phyloP scores from a whole-genome alignment of 2,113 vertebrate genomes.

The Brachyhypopomus occidentalis region DNA sequence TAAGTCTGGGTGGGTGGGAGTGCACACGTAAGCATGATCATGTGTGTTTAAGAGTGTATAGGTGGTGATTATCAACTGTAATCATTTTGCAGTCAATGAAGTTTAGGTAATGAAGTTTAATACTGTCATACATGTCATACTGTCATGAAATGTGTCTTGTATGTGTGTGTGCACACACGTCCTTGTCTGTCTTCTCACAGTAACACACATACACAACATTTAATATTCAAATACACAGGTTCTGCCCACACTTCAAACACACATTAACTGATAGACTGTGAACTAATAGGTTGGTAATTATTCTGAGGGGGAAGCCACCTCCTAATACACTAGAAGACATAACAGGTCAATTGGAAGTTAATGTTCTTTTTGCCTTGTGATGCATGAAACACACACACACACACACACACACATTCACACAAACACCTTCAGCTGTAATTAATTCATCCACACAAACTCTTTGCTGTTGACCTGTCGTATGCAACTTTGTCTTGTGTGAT shows the following conservation, averaged over 20 bases:
- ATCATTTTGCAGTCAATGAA: constrained; percentile 81
- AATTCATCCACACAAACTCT: constrained; percentile 29
- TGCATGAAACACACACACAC: constrained; percentile 76
- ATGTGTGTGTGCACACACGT: neutral
- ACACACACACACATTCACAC: constrained; percentile 26
- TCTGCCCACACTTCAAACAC: constrained; percentile 43
- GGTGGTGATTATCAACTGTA: constrained; percentile 81
- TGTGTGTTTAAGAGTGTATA: constrained; percentile 28
- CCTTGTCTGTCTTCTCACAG: too few species aligned
- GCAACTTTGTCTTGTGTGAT: constrained; percentile 22
- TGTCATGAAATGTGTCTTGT: constrained; percentile 20
- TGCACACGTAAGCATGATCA: neutral
- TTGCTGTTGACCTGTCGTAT: constrained; percentile 37
- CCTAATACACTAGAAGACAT: constrained; percentile 86
- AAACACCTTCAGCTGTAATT: constrained; percentile 10
- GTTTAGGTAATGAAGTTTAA: constrained; percentile 82
- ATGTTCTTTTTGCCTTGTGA: constrained; percentile 90
- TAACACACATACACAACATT: constrained; percentile 66
- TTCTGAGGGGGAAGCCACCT: constrained; percentile 83
- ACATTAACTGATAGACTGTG: constrained; percentile 78
- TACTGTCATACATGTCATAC: constrained; percentile 73
- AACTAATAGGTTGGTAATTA: constrained; percentile 90
- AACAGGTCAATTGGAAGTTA: constrained; percentile 91
- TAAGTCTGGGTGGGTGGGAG: neutral
- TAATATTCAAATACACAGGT: constrained; percentile 56